Conservation (phyloP, 1,140 invertebrate species). For the Pogonognathellus flavescens region DNA sequence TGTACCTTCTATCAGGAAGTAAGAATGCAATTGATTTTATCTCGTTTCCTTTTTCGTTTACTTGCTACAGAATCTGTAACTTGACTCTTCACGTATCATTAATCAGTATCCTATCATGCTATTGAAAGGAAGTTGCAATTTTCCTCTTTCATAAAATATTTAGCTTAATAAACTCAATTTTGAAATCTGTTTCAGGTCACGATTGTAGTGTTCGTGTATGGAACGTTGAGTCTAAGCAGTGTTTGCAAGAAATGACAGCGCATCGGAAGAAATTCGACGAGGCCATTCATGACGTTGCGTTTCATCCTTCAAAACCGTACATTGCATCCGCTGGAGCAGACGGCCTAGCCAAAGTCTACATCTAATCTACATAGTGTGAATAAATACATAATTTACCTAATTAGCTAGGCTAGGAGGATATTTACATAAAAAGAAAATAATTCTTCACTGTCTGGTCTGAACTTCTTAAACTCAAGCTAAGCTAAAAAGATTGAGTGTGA, state of each 20-base stretch:
- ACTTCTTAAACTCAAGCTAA: conserved; percentile 11
- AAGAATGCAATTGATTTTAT: conserved; percentile 68
- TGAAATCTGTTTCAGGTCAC: conserved; percentile 78
- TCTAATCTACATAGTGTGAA: conserved; percentile 68
- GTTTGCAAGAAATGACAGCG: conserved; percentile 99
- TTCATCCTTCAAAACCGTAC: conserved; percentile 97
- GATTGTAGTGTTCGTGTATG: conserved; percentile 99
- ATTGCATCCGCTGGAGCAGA: conserved; percentile 99
- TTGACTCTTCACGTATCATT: too few species aligned
- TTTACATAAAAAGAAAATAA: conserved; percentile 22
- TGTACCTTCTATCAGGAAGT: conserved; percentile 98
- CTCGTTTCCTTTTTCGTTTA: not conserved
- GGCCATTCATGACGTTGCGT: conserved; percentile 98
- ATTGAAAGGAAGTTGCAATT: too few species aligned
- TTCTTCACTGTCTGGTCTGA: conserved; percentile 27
- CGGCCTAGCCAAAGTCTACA: conserved; percentile 96
- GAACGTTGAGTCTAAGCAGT: conserved; percentile 99
- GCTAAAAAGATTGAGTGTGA: not conserved
- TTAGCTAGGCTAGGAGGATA: not conserved
- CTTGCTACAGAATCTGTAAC: conserved; percentile 57
- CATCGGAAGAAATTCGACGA: conserved; percentile 99
- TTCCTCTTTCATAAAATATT: not conserved
- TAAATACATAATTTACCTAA: conserved; percentile 37
- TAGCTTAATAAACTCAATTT: not conserved
- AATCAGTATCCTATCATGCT: too few species aligned